Evolutionary conservation across 2,113 vertebrate genomes (phyloP).

Genomic region (Galbula dea): DNA sequence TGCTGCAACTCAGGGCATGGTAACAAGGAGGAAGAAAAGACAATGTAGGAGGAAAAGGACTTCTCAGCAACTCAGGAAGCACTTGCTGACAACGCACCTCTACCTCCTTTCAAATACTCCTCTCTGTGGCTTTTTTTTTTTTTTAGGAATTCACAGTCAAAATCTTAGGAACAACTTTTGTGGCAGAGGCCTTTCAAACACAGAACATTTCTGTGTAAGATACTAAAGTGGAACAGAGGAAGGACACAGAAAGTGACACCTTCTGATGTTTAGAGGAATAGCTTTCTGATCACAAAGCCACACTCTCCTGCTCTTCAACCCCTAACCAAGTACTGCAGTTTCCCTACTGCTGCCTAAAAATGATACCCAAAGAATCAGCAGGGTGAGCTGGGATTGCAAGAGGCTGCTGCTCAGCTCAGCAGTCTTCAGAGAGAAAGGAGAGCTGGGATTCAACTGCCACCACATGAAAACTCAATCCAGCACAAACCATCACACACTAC

Average conservation of each 20-base stretch:
- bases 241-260: fast-evolving
- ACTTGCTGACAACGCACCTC: not conserved
- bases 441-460: not conserved
- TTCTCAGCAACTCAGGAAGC: not conserved
- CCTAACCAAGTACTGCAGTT: not conserved
- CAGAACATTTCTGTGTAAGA: not conserved
- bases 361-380: not conserved
- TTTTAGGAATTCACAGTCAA: conserved; percentile 25
- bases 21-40: not conserved
- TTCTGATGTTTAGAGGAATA: not conserved
- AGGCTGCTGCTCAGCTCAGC: not conserved
- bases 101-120: not conserved
- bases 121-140: not conserved
- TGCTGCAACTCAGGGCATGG: not conserved
- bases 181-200: not conserved
- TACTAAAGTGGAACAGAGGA: not conserved
- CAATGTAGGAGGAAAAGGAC: not conserved
- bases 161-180: not conserved
- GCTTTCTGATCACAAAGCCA: not conserved
- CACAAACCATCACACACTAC: not conserved
- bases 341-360: not conserved
- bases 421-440: not conserved
- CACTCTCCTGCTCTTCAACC: not conserved
- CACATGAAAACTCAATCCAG: not conserved
- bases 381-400: not conserved